phyloP scores from a whole-genome alignment of 2,113 vertebrate genomes.

The Bettongia penicillata region DNA sequence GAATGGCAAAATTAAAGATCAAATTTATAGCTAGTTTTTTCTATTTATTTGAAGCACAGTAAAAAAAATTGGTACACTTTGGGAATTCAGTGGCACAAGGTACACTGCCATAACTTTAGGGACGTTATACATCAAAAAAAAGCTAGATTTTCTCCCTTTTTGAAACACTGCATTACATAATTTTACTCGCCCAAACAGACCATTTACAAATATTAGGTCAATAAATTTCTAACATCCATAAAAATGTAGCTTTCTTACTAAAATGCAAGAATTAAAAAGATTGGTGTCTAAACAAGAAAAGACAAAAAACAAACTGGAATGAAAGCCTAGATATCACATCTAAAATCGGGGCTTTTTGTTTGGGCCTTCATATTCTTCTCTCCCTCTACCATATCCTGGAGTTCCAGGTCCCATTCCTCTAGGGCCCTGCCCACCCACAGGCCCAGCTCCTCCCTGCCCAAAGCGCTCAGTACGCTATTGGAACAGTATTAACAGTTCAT shows the following conservation, averaged over 20 bases:
- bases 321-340: constrained; percentile 90
- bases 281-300: constrained; percentile 90
- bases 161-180: constrained; percentile 89
- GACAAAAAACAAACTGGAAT: constrained; percentile 89
- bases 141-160: constrained; percentile 78
- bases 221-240: constrained; percentile 91
- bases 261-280: constrained; percentile 97
- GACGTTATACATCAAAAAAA: constrained; percentile 89
- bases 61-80: constrained; percentile 92
- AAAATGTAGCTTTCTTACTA: constrained; percentile 93
- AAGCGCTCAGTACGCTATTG: constrained; percentile 98
- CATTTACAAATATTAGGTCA: constrained; percentile 91
- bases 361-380: constrained; percentile 98
- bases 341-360: constrained; percentile 99
- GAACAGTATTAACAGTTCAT: constrained; percentile 89
- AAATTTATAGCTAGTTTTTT: constrained; percentile 85
- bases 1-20: constrained; percentile 82
- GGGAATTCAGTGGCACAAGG: constrained; percentile 94
- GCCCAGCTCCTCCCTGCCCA: constrained; percentile 93
- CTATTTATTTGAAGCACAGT: constrained; percentile 96
- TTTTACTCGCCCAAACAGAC: constrained; percentile 88
- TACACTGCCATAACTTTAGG: constrained; percentile 93
- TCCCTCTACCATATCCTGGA: constrained; percentile 96
- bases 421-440: constrained; percentile 91
- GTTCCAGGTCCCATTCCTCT: constrained; percentile 96